These are phyloP conservation scores for Microtus richardsoni DNA, from an alignment of 2,113 vertebrate species.

Conservation along the genomic window DNA sequence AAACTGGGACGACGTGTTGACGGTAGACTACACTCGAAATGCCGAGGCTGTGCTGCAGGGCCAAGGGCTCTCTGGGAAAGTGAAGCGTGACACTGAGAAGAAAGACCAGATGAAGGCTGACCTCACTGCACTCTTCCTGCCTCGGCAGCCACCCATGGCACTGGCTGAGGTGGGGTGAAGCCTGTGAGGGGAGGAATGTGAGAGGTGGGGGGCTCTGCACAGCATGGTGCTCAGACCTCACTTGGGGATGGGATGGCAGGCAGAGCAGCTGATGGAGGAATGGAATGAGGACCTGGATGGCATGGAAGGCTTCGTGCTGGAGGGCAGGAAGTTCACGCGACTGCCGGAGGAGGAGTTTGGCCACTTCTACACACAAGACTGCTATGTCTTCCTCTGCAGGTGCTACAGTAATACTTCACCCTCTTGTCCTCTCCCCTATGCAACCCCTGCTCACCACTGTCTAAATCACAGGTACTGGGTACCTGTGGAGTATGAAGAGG, in stretches of 20 bases:
- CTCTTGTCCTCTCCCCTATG: neutral
- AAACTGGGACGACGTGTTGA: constrained; percentile 98
- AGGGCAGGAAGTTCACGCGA: constrained; percentile 97
- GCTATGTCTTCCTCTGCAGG: constrained; percentile 99
- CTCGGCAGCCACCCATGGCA: constrained; percentile 95
- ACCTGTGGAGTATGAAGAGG: constrained; percentile 95
- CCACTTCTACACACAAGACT: constrained; percentile 97
- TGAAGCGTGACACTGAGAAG: constrained; percentile 94
- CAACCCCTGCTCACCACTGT: neutral
- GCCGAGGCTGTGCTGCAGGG: constrained; percentile 93
- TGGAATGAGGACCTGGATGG: constrained; percentile 99
- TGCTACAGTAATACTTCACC: constrained; percentile 42
- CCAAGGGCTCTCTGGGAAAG: constrained; percentile 90
- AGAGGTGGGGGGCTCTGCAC: neutral
- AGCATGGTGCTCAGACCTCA: neutral
- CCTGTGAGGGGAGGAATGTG: fast-evolving
- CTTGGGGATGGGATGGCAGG: constrained; percentile 81
- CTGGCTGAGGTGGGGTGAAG: constrained; percentile 86
- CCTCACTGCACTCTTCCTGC: constrained; percentile 96
- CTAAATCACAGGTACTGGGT: constrained; percentile 94
- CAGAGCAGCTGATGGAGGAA: constrained; percentile 97
- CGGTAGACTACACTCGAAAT: constrained; percentile 96
- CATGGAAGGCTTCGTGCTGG: constrained; percentile 98
- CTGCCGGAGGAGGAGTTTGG: constrained; percentile 98
- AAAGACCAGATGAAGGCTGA: constrained; percentile 99